Evolutionary conservation across 2,113 vertebrate species (phyloP).

Genomic region (Bungarus multicinctus): DNA sequence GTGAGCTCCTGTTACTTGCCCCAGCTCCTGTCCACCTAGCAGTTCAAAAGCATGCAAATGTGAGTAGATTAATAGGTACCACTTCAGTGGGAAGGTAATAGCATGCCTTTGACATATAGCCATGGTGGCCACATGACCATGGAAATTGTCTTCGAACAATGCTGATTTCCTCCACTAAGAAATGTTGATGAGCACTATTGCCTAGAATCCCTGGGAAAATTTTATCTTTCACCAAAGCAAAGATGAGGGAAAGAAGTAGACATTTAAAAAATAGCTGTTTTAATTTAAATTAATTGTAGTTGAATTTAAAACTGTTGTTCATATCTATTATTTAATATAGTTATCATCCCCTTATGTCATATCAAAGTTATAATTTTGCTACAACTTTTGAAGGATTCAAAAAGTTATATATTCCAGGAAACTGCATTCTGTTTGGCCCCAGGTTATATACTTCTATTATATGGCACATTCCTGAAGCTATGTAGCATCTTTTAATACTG

Average conservation of each 20-base stretch:
- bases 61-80: neutral
- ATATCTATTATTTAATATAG: neutral
- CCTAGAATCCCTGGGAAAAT: too few relatives aligned
- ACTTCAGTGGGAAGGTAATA: too few relatives aligned
- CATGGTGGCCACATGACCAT: too few relatives aligned
- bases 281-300: neutral
- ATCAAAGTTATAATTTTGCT: neutral
- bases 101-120: too few relatives aligned
- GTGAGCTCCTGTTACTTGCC: neutral
- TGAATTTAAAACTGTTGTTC: neutral
- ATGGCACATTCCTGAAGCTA: neutral
- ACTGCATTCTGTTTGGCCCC: too few relatives aligned
- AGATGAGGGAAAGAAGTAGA: neutral
- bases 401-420: neutral
- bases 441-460: too few relatives aligned
- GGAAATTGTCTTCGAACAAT: too few relatives aligned
- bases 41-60: neutral
- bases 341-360: neutral
- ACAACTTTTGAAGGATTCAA: neutral
- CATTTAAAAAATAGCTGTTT: neutral
- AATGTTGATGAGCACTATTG: too few relatives aligned
- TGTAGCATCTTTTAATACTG: neutral
- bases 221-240: neutral
- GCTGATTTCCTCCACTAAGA: too few relatives aligned
- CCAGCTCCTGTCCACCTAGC: too few relatives aligned